These are phyloP conservation scores for Axea sp. DNA, from an alignment of 2,888 invertebrate species.

Conservation along the genomic window DNA sequence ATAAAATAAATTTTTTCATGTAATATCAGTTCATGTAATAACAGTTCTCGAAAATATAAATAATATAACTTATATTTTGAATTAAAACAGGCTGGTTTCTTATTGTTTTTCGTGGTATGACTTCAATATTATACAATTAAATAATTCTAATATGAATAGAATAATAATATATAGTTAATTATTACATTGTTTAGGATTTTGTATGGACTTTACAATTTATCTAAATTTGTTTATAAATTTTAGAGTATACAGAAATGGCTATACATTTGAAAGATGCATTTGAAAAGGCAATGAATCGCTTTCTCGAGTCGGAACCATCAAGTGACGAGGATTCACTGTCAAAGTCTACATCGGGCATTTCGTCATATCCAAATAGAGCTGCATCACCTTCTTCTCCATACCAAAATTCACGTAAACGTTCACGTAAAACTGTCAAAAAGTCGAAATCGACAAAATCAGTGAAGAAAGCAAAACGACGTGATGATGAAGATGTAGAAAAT, in stretches of 20 bases:
- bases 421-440: conserved; percentile 78
- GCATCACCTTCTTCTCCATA: conserved; percentile 68
- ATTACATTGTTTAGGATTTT: too few species aligned
- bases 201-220: too few species aligned
- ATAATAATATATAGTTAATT: too few species aligned
- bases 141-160: too few species aligned
- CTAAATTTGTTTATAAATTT: too few species aligned
- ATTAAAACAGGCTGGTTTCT: too few species aligned
- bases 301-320: conserved; percentile 88
- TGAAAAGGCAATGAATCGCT: conserved; percentile 89
- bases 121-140: too few species aligned
- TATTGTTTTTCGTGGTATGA: too few species aligned
- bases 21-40: too few species aligned
- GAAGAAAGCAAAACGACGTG: conserved; percentile 66
- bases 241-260: conserved; percentile 94
- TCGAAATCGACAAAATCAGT: conserved; percentile 79
- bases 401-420: conserved; percentile 77
- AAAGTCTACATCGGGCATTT: conserved; percentile 64
- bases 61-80: too few species aligned
- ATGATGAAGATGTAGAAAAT: conserved; percentile 64
- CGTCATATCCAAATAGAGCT: conserved; percentile 60
- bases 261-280: conserved; percentile 90
- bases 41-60: too few species aligned
- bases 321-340: conserved; percentile 83
- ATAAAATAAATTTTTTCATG: too few species aligned